phyloP scores from a whole-genome alignment of 2,113 vertebrate species.

The Taurulus bubalis region DNA sequence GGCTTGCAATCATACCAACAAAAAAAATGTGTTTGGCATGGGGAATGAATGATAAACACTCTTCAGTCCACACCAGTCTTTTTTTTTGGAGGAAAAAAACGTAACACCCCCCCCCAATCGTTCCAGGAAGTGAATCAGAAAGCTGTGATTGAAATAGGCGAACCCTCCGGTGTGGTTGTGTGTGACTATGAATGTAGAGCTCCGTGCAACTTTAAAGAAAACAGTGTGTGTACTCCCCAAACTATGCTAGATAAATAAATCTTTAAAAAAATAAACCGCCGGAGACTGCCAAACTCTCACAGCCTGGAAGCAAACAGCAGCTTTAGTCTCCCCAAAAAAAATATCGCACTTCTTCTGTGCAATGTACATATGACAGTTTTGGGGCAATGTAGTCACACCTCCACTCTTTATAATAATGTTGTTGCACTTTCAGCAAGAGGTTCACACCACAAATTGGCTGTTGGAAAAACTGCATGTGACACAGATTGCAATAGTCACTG shows the following conservation, averaged over 20 bases:
- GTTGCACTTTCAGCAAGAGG: constrained; percentile 39
- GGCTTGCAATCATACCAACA: constrained; percentile 2
- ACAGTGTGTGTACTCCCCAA: constrained; percentile 20
- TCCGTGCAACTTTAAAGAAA: background rate
- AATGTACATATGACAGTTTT: constrained; percentile 74
- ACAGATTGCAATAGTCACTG: constrained; percentile 44
- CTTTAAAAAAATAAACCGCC: constrained; percentile 5
- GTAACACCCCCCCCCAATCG: constrained; percentile 10
- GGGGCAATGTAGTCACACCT: constrained; percentile 65
- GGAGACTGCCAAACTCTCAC: constrained; percentile 36
- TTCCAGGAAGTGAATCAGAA: constrained; percentile 38
- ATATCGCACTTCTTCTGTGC: constrained; percentile 46
- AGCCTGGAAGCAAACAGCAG: constrained; percentile 57
- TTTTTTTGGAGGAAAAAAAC: constrained; percentile 13
- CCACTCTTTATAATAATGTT: constrained; percentile 37
- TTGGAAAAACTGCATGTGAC: constrained; percentile 43
- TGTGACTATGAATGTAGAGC: constrained; percentile 39
- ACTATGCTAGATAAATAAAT: constrained; percentile 53
- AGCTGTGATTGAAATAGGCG: constrained; percentile 29
- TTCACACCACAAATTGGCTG: constrained; percentile 38
- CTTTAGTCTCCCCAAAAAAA: constrained; percentile 41
- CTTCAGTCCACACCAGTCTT: background rate
- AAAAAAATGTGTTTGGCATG: background rate
- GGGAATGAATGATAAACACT: constrained; percentile 23
- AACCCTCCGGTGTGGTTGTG: constrained; percentile 40